phyloP scores from a whole-genome alignment of 2,888 invertebrate species.

The Ganaspis brasiliensis region DNA sequence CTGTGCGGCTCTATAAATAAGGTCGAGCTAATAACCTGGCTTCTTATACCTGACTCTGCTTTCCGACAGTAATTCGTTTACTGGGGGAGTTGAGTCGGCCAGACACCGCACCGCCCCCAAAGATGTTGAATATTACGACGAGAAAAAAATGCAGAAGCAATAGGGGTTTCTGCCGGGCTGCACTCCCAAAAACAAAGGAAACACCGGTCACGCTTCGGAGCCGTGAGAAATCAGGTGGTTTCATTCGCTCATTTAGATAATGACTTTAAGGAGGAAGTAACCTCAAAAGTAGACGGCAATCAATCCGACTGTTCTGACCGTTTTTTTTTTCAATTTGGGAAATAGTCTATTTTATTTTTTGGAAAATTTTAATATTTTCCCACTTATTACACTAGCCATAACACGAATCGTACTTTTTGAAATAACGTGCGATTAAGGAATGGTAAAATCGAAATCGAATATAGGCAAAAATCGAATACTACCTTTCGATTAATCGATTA shows the following conservation, averaged over 20 bases:
- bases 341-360: too few relatives aligned
- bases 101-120: slow-evolving; percentile 3
- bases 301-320: background rate
- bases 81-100: slow-evolving; percentile 14
- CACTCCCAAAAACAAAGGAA: slow-evolving; percentile 13
- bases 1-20: slow-evolving; percentile 60
- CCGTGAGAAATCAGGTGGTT: slow-evolving; percentile 35
- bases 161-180: background rate
- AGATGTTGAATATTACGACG: slow-evolving; percentile 26
- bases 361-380: too few relatives aligned
- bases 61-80: slow-evolving; percentile 56
- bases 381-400: too few relatives aligned
- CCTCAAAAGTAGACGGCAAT: slow-evolving; percentile 15
- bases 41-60: slow-evolving; percentile 55
- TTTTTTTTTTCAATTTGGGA: too few relatives aligned
- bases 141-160: slow-evolving; percentile 11
- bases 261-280: slow-evolving; percentile 32
- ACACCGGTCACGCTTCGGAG: slow-evolving; percentile 2
- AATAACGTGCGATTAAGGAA: too few relatives aligned
- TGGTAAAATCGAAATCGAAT: too few relatives aligned
- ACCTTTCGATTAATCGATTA: too few relatives aligned
- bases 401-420: too few relatives aligned
- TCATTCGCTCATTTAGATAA: background rate
- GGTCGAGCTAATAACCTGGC: slow-evolving; percentile 65
- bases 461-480: too few relatives aligned